Evolutionary conservation across 2,797 vertebrate species (phyloP).

Genomic region (Mormyrus proboscirostris): DNA sequence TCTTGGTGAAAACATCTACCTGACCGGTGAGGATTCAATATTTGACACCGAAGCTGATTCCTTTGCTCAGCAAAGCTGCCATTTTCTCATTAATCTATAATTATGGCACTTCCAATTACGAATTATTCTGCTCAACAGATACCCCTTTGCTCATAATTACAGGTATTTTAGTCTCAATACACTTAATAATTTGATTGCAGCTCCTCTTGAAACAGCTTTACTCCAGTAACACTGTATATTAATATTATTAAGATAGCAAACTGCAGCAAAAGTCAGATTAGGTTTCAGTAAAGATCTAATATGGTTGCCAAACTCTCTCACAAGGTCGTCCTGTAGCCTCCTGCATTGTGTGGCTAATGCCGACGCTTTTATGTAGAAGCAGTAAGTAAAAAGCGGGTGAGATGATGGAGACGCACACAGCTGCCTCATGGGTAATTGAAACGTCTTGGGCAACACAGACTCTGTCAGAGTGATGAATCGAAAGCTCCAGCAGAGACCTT

Average conservation of each 20-base stretch:
- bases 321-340: not conserved
- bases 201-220: not conserved
- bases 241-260: constrained; percentile 4
- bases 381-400: not conserved
- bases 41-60: not conserved
- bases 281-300: not conserved
- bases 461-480: constrained; percentile 16
- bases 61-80: not conserved
- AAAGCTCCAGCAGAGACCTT: not conserved
- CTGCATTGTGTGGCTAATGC: not conserved
- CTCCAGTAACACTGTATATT: not conserved
- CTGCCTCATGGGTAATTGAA: constrained; percentile 14
- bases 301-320: not conserved
- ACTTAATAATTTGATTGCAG: constrained; percentile 8
- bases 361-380: not conserved
- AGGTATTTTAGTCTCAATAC: not conserved
- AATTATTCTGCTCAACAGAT: constrained; percentile 14
- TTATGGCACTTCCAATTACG: not conserved
- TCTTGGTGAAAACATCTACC: not conserved
- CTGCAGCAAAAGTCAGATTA: not conserved
- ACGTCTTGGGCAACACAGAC: not conserved
- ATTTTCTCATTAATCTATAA: constrained; percentile 12
- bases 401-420: not conserved
- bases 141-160: not conserved
- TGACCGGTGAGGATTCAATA: not conserved